phyloP scores from a whole-genome alignment of 1,140 invertebrate genomes.

The Helicoverpa armigera region DNA sequence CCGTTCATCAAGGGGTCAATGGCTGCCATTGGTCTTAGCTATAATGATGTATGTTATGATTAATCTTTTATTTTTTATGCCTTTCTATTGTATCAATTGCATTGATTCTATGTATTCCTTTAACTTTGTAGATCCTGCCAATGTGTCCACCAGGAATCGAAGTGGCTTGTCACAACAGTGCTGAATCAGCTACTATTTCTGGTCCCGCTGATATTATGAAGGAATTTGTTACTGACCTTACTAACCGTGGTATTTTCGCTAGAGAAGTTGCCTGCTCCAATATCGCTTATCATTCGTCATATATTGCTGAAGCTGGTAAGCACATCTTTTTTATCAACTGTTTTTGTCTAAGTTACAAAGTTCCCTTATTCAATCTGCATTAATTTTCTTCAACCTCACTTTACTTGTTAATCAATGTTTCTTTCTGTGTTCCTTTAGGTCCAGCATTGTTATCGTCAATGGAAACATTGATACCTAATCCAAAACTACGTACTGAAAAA shows the following conservation, averaged over 20 bases:
- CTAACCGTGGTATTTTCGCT: conserved; percentile 92
- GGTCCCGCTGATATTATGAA: conserved; percentile 91
- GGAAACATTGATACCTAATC: conserved; percentile 88
- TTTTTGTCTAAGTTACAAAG: no score
- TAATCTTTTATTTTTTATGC: no score
- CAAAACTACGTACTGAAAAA: conserved; percentile 90
- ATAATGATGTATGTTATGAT: not conserved
- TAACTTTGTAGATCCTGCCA: conserved; percentile 73
- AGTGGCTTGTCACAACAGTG: conserved; percentile 94
- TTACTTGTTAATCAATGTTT: no score
- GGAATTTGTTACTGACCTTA: conserved; percentile 89
- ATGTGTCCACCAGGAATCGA: conserved; percentile 90
- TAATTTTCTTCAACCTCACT: no score
- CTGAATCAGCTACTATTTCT: conserved; percentile 93
- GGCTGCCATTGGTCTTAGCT: not conserved
- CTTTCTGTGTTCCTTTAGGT: not conserved
- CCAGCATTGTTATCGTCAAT: conserved; percentile 70
- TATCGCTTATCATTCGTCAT: conserved; percentile 94
- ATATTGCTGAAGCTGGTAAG: conserved; percentile 89
- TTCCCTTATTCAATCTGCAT: no score
- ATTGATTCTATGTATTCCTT: not conserved
- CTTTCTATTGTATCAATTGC: not conserved
- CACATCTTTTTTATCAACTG: not conserved
- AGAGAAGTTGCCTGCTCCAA: conserved; percentile 92
- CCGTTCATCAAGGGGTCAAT: not conserved